A percentile compares a stretch with the other conserved stretches of the same genome.
phyloP scores from a whole-genome alignment of 2,888 invertebrate species.

The Plutella xylostella region DNA sequence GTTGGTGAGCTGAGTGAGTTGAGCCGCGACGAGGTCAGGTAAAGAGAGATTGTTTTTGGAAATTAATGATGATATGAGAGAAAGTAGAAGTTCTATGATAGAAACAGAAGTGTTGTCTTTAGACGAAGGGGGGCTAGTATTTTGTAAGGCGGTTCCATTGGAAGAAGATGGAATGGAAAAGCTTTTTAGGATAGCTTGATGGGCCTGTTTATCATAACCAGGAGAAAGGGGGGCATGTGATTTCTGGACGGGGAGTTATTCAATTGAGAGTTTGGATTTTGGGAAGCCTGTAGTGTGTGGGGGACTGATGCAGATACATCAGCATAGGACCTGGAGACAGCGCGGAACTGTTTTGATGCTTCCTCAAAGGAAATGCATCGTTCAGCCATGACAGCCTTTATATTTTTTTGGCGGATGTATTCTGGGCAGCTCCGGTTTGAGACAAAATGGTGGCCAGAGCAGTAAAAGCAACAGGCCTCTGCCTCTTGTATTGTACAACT shows the following conservation, averaged over 20 bases:
- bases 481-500: neutral
- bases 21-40: conserved; percentile 1
- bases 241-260: no score
- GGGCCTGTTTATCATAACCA: neutral
- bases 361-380: neutral
- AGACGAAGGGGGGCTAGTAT: neutral
- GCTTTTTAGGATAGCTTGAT: neutral
- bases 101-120: neutral
- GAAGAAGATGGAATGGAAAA: neutral
- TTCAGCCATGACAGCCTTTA: neutral
- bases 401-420: neutral
- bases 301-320: neutral
- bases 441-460: neutral
- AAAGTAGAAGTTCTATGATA: neutral
- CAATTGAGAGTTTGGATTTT: no score
- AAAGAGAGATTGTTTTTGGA: neutral
- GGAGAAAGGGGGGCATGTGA: neutral
- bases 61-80: neutral
- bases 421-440: neutral
- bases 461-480: neutral
- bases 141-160: neutral
- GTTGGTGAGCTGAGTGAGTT: neutral
- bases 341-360: neutral
- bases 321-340: neutral
- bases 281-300: no score